A percentile compares a stretch with the other conserved stretches of the same genome.
Evolutionary conservation across 1,140 invertebrate species (phyloP).

Genomic region (Trichogramma pretiosum): DNA sequence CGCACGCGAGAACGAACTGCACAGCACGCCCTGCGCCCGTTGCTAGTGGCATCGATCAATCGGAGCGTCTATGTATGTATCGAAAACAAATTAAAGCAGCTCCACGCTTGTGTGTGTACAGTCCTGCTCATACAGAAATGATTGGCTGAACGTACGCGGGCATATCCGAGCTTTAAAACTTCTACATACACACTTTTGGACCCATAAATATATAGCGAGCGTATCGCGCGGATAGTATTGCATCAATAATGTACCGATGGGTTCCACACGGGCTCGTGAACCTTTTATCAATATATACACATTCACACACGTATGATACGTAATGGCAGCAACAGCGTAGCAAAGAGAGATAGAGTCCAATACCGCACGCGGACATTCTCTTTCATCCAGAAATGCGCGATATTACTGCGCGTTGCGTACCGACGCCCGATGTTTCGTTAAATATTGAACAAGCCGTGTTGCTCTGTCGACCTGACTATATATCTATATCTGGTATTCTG

Average conservation of each 20-base stretch:
- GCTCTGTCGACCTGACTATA: too few relatives aligned
- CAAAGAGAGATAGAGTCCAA: conserved; percentile 32
- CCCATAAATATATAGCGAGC: conserved; percentile 35
- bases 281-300: conserved; percentile 42
- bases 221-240: neutral
- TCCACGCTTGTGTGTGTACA: neutral
- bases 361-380: conserved; percentile 22
- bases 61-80: neutral
- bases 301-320: too few relatives aligned
- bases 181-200: too few relatives aligned
- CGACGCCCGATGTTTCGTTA: conserved; percentile 45
- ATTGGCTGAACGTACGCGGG: conserved; percentile 21
- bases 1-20: neutral
- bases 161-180: conserved; percentile 25
- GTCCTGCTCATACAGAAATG: conserved; percentile 22
- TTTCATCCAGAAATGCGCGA: conserved; percentile 22
- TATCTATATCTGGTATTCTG: conserved; percentile 39
- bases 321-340: conserved; percentile 35
- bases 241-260: conserved; percentile 37
- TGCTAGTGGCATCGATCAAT: too few relatives aligned
- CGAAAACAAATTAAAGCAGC: conserved; percentile 11
- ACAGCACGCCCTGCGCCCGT: too few relatives aligned
- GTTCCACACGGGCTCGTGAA: too few relatives aligned
- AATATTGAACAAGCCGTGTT: conserved; percentile 42
- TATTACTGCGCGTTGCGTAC: too few relatives aligned